Conservation (phyloP, 2,888 invertebrate genomes). For the Pollenia labialis region DNA sequence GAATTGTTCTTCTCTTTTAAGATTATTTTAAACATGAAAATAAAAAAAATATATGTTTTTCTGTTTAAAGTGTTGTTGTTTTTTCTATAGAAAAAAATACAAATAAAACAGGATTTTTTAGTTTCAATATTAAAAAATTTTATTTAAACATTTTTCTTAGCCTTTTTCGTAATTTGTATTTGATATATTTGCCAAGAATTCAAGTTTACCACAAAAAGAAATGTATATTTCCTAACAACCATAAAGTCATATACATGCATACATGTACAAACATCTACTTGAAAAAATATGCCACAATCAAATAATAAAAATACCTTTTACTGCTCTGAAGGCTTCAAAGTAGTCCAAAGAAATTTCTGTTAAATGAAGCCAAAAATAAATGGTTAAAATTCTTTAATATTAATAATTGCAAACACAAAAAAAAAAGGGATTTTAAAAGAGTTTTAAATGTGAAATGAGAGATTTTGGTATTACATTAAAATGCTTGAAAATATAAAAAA, state of each 20-base stretch:
- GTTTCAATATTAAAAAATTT: too few relatives aligned
- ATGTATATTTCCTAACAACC: not conserved
- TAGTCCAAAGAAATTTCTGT: not conserved
- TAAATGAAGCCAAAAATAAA: constrained; percentile 6
- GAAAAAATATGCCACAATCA: not conserved
- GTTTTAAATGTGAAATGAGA: too few relatives aligned
- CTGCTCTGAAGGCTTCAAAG: not conserved
- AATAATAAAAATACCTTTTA: constrained; percentile 52
- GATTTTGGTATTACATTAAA: too few relatives aligned
- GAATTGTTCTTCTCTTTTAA: too few relatives aligned
- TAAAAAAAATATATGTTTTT: too few relatives aligned
- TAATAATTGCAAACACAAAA: not conserved
- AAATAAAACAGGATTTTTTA: too few relatives aligned
- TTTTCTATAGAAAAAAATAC: too few relatives aligned
- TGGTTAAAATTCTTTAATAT: not conserved
- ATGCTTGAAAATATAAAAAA: too few relatives aligned
- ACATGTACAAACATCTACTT: too few relatives aligned
- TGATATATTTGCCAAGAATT: constrained; percentile 2
- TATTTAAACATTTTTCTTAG: too few relatives aligned
- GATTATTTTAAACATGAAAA: too few relatives aligned
- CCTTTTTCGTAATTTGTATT: not conserved
- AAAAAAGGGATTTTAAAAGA: not conserved
- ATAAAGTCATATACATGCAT: not conserved
- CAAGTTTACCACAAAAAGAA: constrained; percentile 1
- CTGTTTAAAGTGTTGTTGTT: too few relatives aligned